Base-by-base conservation (phyloP, 2,888 invertebrate genomes). In the Eupithecia subfuscata region DNA sequence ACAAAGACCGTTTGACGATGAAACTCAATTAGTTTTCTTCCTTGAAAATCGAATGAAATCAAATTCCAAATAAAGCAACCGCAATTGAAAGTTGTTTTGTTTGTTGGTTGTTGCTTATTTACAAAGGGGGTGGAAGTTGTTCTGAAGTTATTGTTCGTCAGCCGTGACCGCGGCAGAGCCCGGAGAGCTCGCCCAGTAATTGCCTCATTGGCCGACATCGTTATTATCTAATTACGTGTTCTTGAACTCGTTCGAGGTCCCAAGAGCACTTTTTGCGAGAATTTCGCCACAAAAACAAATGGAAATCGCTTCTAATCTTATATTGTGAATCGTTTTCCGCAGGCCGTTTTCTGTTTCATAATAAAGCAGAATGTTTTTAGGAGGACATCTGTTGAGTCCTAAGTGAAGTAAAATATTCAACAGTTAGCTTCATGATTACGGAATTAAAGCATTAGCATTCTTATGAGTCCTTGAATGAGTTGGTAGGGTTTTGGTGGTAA, bases 71-170 rank as follows among this genome's bases (percentile, higher is more conserved):
- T 75, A 75, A 74, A 78, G 78, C 72, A 75, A 77, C 77, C 78
- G 79, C 81, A 80, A 81, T 81, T 74, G 76, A 69, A 80, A 81
- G 83, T 86, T 85, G 82, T 82, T 84, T 83, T 82, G 82, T 82
- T 84, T 86, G 83, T 85, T 85, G 83, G 52, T 84, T 87, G 85
- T 86, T 86, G 77, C 73, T 79, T 87, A 86, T 88, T 86, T 83
- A 83, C 80, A 79, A 82, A 82, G 80, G 82, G 81, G 77, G 70
- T 68, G 70, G 77, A 74, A 77, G 74, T 74, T 77, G 75, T 79
- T 82, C 85, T 81, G 81, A 86, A 87, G 85, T 89, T 89, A 88
- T 87, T 88, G 88, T 87, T 86, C 81, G 83, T 82, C 75, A 73
- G 76, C 77, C 69, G 75, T 75, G 75, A 81, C 81, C 79, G 76